Base-by-base conservation (phyloP, 2,113 vertebrate species). In the Burhinus bistriatus region DNA sequence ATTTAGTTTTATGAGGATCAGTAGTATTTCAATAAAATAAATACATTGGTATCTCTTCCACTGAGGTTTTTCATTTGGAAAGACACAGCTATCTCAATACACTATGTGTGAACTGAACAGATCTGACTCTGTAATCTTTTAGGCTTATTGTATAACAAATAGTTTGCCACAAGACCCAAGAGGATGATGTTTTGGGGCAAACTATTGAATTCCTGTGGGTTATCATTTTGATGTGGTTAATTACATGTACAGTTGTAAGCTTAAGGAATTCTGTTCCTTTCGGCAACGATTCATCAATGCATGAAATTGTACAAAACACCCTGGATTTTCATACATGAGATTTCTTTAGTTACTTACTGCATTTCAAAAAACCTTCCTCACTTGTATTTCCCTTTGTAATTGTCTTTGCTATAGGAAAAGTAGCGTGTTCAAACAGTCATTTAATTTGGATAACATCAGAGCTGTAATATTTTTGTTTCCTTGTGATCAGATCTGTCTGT, bases 181-280 rank as follows among this genome's bases (percentile, higher is more conserved):
- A 58, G 72, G n/a, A 51, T 78, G 55, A 57, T 75, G 49, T 61
- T 94, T 96, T 71, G 77, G 38, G 84, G 57, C 36, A 57, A 88
- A 52, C 22, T 49, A 1, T 51, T 71, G 59, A 58, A 85, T 89
- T 91, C 72, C 78, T 59, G 7, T 72, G 89, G 47, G 19, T 94
- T 89, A 45, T 94, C 5, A 42, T 94, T 89, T 83, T 54, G 61
- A 85, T 87, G 65, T 85, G 27, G 36, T 89, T 96, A 92, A 94
- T 95, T 90, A 89, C 55, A 66, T 26, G 27, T 62, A 68, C 34
- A 79, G 45, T 64, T 81, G 58, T 77, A 84, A 71, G 55, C 61
- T 75, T 55, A 87, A 91, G 83, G 72, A 92, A 78, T 90, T 91
- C 18, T n/a, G 9, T 92, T 94, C 36, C 59, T 96, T 87, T 82